phyloP scores from a whole-genome alignment of 1,140 invertebrate genomes.

The Dolichoris vasculosae region DNA sequence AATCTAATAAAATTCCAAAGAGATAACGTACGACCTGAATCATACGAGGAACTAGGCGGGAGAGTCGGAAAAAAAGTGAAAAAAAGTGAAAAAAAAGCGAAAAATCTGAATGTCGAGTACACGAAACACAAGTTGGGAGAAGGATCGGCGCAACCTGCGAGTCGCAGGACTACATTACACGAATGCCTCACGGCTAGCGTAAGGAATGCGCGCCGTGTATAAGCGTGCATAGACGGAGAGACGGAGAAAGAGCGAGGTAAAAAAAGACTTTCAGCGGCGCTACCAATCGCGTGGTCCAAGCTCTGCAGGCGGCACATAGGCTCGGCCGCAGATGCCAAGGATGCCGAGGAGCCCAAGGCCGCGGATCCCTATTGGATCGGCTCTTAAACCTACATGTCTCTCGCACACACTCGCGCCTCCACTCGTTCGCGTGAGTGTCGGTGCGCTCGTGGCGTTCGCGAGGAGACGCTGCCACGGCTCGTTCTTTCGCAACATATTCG shows the following conservation, averaged over 20 bases:
- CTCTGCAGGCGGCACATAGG: neutral
- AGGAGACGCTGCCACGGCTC: neutral
- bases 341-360: constrained; percentile 59
- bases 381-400: constrained; percentile 38
- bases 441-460: neutral
- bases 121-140: neutral
- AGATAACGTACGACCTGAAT: neutral
- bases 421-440: neutral
- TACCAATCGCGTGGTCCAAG: constrained; percentile 19
- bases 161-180: constrained; percentile 2
- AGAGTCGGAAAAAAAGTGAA: no score
- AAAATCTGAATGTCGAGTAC: no score
- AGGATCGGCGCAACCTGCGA: neutral
- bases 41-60: no score
- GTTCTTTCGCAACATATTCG: constrained; percentile 1
- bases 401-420: no score
- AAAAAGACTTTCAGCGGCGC: neutral
- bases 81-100: no score
- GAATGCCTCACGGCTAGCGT: constrained; percentile 14
- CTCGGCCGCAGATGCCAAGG: constrained; percentile 41
- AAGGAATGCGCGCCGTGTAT: constrained; percentile 32
- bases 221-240: neutral
- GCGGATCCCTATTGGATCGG: constrained; percentile 58
- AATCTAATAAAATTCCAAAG: neutral
- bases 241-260: neutral